Base-by-base conservation (phyloP, 2,888 invertebrate genomes). In the Cerastis rubricosa region DNA sequence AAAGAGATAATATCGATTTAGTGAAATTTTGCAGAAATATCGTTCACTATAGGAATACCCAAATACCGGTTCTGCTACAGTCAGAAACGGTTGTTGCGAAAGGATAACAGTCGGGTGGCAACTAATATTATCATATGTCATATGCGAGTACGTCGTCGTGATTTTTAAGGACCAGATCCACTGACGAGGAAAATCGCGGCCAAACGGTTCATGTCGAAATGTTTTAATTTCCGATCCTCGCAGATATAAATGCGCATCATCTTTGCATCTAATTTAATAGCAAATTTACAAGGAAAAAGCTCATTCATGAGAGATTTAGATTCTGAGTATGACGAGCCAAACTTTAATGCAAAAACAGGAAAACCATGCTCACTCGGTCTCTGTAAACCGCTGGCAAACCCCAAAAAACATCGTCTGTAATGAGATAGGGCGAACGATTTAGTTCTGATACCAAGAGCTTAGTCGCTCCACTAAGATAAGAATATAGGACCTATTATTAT, bases 21-120 rank as follows among this genome's bases (percentile, higher is more conserved):
- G 86, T 85, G 87, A 90, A 90, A 90, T 89, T 87, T 76, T 80
- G 81, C 85, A 86, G 87, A 91, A 90, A 87, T 88, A 84, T 81
- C 83, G 75, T 87, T 80, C 78, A 85, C 81, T 78, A 76, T 81
- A 66, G 72, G 57, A 81, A 81, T 77, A 72, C 70, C 74, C 59
- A 17, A 81, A 84, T 89, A 89, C 89, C 86, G 87, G 89, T 89
- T 90, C 81, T 76, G 74, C 63, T 76, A 74, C 72, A 77, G 65
- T 75, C 82, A 81, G 85, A 88, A 89, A 87, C 85, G 78, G 84
- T 83, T 87, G 81, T 87, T 83, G 82, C 81, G 86, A 87, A 88
- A 83, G 80, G 84, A 86, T 85, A 80, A 84, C 80, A 83, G 84
- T 90, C 83, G 86, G 79, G 71, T 86, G 84, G 88, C 89, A 85